A percentile compares a stretch with the other conserved stretches of the same genome.
phyloP scores from a whole-genome alignment of 1,140 invertebrate species.

The Nixonia krombeini region DNA sequence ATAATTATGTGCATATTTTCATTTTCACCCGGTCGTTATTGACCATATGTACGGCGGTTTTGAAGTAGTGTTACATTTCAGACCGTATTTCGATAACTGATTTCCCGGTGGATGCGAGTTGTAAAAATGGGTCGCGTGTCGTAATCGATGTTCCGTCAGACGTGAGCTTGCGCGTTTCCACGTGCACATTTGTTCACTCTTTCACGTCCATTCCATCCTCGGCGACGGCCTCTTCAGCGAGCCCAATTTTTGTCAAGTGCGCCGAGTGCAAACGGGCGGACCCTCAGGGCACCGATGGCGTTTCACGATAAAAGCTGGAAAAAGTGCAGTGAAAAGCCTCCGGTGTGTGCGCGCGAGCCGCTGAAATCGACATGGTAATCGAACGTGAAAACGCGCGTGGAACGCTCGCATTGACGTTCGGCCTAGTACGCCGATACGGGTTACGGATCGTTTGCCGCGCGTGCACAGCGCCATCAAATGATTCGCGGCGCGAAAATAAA shows the following conservation, averaged over 20 bases:
- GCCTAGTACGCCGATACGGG: no score
- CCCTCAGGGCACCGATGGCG: slow-evolving; percentile 6
- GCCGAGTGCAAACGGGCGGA: slow-evolving; percentile 21
- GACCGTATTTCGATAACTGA: slow-evolving; percentile 7
- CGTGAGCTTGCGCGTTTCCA: slow-evolving; percentile 11
- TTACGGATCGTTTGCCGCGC: not conserved
- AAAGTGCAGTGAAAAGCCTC: slow-evolving; percentile 15
- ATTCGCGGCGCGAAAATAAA: slow-evolving; percentile 1
- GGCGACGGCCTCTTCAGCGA: slow-evolving; percentile 8
- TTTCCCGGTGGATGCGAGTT: slow-evolving; percentile 8
- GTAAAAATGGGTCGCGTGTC: slow-evolving; percentile 16
- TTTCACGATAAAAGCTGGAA: slow-evolving; percentile 11
- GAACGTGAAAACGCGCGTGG: slow-evolving; percentile 22
- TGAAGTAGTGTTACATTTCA: slow-evolving; percentile 6
- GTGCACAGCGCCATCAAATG: not conserved
- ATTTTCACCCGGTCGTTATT: no score
- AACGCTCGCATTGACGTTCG: slow-evolving; percentile 24
- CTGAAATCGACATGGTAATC: slow-evolving; percentile 9
- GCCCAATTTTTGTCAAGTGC: slow-evolving; percentile 47
- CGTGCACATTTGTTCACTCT: slow-evolving; percentile 10
- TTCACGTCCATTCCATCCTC: slow-evolving; percentile 5
- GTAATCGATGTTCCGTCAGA: slow-evolving; percentile 12
- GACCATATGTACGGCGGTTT: not conserved
- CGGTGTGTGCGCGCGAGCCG: slow-evolving; percentile 11
- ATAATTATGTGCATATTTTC: not conserved